Evolutionary conservation across 2,113 vertebrate species (phyloP), one percentile per base, ranked within the genome.

Genomic region (Ibidorhyncha struthersii): DNA sequence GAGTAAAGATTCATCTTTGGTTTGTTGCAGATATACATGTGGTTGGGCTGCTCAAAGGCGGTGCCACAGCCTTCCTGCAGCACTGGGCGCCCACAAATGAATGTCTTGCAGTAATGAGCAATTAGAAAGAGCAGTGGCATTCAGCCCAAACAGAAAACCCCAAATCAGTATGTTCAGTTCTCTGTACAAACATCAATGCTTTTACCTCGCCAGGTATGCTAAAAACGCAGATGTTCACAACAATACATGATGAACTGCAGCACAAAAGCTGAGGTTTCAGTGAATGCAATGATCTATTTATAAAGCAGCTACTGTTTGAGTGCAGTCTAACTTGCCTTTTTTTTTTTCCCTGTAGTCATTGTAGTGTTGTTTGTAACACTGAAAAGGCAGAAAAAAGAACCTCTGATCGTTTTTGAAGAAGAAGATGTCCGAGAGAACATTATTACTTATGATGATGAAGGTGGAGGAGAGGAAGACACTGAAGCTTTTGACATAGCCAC

Each of bases 371-470:
- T 99, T 59, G 99, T 99, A 53, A 99, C 99, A 4, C 97, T 99
- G 96, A 98, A 99, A 95, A 98, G 99, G 63, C 99, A 99, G 97
- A 99, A 99, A 98, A 99, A 99, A 88, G 99, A 99, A 65, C 99
- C 99, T 0, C 96, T 99, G 79, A 99, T 99, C 3, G 98, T 99
- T 76, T 99, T 99, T 50, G 99, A 99, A 90, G 99, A 99, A 93
- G 99, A 99, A 96, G 99, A 99, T 69, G 99, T 99, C 85, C 98
- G 99, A 16, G 99, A 99, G 97, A 99, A 99, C 90, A 99, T 99
- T 82, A 99, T 99, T 85, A 99, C 99, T 19, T 99, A 99, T 0
- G 99, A 99, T 5, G 99, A 99, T 5, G 99, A 99, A 95, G 99
- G 99, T 3, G 99, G 99, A 0, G 99, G 99, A 0, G 99, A 99